A percentile compares a stretch with the other conserved stretches of the same genome.
These are phyloP conservation scores for Eubasilissa splendida DNA, from an alignment of 2,888 invertebrate species.

Conservation along the genomic window DNA sequence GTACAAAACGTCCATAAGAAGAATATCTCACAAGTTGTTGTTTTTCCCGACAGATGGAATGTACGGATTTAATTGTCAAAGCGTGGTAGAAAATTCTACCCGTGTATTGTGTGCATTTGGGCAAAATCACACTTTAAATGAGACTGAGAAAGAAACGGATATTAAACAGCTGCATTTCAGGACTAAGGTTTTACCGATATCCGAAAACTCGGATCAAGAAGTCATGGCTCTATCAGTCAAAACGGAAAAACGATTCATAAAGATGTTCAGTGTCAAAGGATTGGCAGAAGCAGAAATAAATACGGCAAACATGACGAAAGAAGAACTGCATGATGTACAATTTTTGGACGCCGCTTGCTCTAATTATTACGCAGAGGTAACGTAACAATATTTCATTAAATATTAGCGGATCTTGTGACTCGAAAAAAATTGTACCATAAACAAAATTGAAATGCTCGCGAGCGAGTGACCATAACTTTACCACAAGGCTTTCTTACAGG, in stretches of 20 bases:
- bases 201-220: constrained; percentile 28
- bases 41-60: constrained; percentile 77
- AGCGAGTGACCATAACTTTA: too few species aligned
- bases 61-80: constrained; percentile 66
- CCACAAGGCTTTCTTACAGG: too few species aligned
- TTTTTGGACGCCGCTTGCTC: constrained; percentile 37
- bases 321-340: constrained; percentile 12
- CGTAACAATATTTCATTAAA: too few species aligned
- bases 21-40: constrained; percentile 70
- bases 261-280: constrained; percentile 41
- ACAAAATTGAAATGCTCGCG: too few species aligned
- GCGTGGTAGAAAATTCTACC: constrained; percentile 43
- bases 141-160: background rate
- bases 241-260: constrained; percentile 13
- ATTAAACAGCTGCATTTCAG: constrained; percentile 6
- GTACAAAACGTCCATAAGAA: constrained; percentile 74
- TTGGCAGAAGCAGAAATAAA: constrained; percentile 33
- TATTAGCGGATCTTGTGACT: too few species aligned
- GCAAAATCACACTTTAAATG: constrained; percentile 35
- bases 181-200: constrained; percentile 43
- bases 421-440: background rate
- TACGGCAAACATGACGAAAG: constrained; percentile 31
- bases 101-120: constrained; percentile 51
- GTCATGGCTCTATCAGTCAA: constrained; percentile 39
- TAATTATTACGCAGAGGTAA: constrained; percentile 33